Evolutionary conservation across 1,140 invertebrate species (phyloP).

Genomic region (Solenopsis invicta): DNA sequence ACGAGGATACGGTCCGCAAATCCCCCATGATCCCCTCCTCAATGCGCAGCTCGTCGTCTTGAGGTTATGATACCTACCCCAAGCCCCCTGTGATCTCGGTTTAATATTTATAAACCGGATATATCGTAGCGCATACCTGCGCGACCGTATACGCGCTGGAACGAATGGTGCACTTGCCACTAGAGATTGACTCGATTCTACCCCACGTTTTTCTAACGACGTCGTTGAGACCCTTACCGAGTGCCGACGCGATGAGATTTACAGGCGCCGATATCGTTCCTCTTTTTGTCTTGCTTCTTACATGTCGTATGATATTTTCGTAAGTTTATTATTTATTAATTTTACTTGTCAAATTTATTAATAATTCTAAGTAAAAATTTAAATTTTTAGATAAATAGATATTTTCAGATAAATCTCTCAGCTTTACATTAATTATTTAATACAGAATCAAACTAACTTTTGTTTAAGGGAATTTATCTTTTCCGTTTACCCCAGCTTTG

Average conservation of each 20-base stretch:
- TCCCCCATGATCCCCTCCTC: slow-evolving; percentile 75
- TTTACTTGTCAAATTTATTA: neutral
- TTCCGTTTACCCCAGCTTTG: too few relatives aligned
- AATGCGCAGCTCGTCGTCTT: slow-evolving; percentile 73
- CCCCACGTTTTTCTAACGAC: slow-evolving; percentile 59
- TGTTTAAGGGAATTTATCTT: too few relatives aligned
- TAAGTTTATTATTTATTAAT: slow-evolving; percentile 11
- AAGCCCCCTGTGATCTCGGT: slow-evolving; percentile 49
- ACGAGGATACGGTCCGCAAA: slow-evolving; percentile 74
- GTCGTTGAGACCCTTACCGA: slow-evolving; percentile 39
- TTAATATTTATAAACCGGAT: slow-evolving; percentile 80
- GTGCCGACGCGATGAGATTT: slow-evolving; percentile 34
- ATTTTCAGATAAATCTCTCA: too few relatives aligned
- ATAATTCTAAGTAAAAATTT: too few relatives aligned
- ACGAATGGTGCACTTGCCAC: slow-evolving; percentile 59
- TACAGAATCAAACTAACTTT: too few relatives aligned
- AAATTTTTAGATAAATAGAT: too few relatives aligned
- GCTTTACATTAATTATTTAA: too few relatives aligned
- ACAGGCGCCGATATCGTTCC: slow-evolving; percentile 1
- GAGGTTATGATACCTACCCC: slow-evolving; percentile 73
- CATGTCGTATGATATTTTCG: neutral
- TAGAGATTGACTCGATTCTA: slow-evolving; percentile 55
- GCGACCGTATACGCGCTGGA: slow-evolving; percentile 14
- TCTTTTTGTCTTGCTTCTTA: neutral
- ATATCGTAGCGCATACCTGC: slow-evolving; percentile 60